Evolutionary conservation across 2,888 invertebrate genomes (phyloP).

Genomic region (Diogma glabrata): DNA sequence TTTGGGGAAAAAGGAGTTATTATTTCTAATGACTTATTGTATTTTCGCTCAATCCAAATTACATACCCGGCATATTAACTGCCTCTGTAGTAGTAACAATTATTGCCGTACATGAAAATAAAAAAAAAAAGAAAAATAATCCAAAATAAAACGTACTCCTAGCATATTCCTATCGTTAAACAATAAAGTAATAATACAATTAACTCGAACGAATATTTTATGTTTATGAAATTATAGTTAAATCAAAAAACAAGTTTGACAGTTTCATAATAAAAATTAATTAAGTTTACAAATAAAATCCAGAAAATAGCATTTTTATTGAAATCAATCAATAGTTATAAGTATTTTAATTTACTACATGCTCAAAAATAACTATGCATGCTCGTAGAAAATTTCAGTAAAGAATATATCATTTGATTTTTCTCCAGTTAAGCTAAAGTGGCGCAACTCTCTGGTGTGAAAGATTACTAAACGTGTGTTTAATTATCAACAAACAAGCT

Average conservation of each 20-base stretch:
- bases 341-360: neutral
- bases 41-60: conserved; percentile 19
- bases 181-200: neutral
- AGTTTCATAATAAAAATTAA: neutral
- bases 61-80: conserved; percentile 43
- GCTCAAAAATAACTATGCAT: too few relatives aligned
- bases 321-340: too few relatives aligned
- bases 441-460: too few relatives aligned
- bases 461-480: too few relatives aligned
- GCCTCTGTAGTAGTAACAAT: conserved; percentile 39
- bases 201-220: too few relatives aligned
- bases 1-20: too few relatives aligned
- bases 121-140: conserved; percentile 27
- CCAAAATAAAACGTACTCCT: neutral
- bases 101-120: conserved; percentile 39
- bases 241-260: neutral
- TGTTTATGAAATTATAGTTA: neutral
- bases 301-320: conserved; percentile 12
- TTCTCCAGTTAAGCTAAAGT: too few relatives aligned
- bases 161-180: neutral
- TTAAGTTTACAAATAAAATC: conserved; percentile 7
- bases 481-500: too few relatives aligned
- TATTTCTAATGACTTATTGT: too few relatives aligned
- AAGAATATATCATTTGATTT: too few relatives aligned
- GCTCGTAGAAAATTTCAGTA: too few relatives aligned